These are phyloP conservation scores for Mareca penelope DNA, from an alignment of 2,797 vertebrate species.

Conservation along the genomic window DNA sequence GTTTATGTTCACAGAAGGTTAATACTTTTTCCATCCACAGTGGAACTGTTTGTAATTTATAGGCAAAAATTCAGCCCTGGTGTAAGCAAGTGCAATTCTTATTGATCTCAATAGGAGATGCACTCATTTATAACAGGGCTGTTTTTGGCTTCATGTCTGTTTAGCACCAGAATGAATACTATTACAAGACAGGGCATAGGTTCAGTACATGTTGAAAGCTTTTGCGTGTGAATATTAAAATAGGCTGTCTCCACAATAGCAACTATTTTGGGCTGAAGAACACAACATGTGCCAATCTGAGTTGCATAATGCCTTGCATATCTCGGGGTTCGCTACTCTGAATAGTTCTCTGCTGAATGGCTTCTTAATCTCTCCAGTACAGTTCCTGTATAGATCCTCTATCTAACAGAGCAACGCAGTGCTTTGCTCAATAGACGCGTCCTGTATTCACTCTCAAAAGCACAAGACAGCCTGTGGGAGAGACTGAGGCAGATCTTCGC, in stretches of 20 bases:
- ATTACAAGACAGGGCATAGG: constrained; percentile 19
- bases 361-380: constrained; percentile 40
- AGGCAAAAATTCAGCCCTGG: constrained; percentile 17
- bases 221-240: constrained; percentile 61
- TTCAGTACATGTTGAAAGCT: constrained; percentile 12
- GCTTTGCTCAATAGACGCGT: constrained; percentile 12
- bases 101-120: constrained; percentile 50
- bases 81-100: constrained; percentile 38
- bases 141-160: background rate
- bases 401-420: background rate
- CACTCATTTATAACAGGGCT: background rate
- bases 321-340: constrained; percentile 13
- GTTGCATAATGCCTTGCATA: constrained; percentile 52
- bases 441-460: constrained; percentile 47
- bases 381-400: background rate
- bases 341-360: constrained; percentile 49
- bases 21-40: constrained; percentile 42
- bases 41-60: background rate
- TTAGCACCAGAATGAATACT: constrained; percentile 28
- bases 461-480: constrained; percentile 6
- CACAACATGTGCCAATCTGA: constrained; percentile 43
- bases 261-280: constrained; percentile 56
- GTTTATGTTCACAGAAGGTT: constrained; percentile 22
- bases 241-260: constrained; percentile 59
- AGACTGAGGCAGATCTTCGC: constrained; percentile 1